Conservation (phyloP, 2,888 invertebrate genomes). For the Lapara coniferarum region DNA sequence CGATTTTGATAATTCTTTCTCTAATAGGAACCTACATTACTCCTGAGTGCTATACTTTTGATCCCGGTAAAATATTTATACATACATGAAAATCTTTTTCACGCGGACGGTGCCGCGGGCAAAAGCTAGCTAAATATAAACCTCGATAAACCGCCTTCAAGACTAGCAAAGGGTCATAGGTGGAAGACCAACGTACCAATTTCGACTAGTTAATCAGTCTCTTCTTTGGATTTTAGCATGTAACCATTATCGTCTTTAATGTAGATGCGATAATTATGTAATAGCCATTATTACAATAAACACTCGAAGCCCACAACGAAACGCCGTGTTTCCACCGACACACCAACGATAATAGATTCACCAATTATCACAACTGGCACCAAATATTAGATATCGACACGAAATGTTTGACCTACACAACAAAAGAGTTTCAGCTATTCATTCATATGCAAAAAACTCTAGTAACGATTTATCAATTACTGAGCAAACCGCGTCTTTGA, state of each 20-base stretch:
- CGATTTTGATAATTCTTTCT: no score
- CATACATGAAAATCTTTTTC: no score
- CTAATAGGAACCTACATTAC: no score
- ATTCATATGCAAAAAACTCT: constrained; percentile 3
- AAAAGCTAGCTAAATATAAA: neutral
- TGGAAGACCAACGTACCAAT: no score
- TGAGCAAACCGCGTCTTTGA: neutral
- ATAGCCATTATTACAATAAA: neutral
- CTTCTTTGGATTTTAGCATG: no score
- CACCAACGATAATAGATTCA: neutral
- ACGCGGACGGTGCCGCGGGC: no score
- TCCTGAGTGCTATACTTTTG: no score
- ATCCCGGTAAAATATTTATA: no score
- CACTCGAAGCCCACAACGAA: neutral
- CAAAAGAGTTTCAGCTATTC: neutral
- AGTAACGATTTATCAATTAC: constrained; percentile 15
- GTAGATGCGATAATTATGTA: neutral
- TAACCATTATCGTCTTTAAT: neutral
- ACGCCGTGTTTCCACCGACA: constrained; percentile 1
- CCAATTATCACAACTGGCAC: constrained; percentile 9
- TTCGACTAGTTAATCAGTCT: no score
- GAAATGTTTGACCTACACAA: neutral
- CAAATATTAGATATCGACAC: constrained; percentile 4
- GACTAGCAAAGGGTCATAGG: no score
- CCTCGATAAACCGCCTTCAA: neutral